Evolutionary conservation across 1,140 invertebrate species (phyloP).

Genomic region (Drosophila tropicalis): DNA sequence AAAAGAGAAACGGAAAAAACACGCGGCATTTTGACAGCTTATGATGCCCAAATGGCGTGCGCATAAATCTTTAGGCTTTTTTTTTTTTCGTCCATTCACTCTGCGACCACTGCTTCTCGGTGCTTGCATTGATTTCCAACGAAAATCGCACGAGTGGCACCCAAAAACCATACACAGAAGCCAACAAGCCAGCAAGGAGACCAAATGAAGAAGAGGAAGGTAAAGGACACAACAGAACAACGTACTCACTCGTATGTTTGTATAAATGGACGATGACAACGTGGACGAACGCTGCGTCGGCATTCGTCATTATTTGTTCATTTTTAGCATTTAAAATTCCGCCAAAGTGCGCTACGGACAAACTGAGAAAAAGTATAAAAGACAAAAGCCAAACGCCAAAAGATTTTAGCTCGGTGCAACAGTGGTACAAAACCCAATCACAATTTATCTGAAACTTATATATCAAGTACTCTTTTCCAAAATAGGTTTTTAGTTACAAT

Average conservation of each 20-base stretch:
- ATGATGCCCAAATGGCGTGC: constrained; percentile 76
- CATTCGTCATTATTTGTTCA: constrained; percentile 82
- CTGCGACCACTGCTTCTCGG: constrained; percentile 2
- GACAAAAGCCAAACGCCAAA: constrained; percentile 33
- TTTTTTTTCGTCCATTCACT: neutral
- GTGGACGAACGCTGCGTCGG: constrained; percentile 39
- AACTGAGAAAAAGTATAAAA: constrained; percentile 21
- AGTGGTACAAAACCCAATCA: neutral
- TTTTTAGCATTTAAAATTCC: constrained; percentile 82
- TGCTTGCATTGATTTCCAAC: constrained; percentile 57
- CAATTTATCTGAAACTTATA: too few relatives aligned
- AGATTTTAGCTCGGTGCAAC: constrained; percentile 32
- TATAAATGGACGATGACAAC: constrained; percentile 11
- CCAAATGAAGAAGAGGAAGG: neutral
- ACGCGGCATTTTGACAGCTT: constrained; percentile 73
- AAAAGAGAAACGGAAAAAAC: neutral
- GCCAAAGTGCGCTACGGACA: constrained; percentile 60
- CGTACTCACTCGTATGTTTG: neutral
- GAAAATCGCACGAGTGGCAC: constrained; percentile 63
- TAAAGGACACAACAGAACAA: constrained; percentile 7
- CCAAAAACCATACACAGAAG: constrained; percentile 50
- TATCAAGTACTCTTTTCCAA: neutral
- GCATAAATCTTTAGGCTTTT: constrained; percentile 71
- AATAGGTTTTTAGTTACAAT: too few relatives aligned
- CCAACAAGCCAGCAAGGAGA: neutral